Base-by-base conservation (phyloP, 2,113 vertebrate species). In the Nannobrachium achirus region DNA sequence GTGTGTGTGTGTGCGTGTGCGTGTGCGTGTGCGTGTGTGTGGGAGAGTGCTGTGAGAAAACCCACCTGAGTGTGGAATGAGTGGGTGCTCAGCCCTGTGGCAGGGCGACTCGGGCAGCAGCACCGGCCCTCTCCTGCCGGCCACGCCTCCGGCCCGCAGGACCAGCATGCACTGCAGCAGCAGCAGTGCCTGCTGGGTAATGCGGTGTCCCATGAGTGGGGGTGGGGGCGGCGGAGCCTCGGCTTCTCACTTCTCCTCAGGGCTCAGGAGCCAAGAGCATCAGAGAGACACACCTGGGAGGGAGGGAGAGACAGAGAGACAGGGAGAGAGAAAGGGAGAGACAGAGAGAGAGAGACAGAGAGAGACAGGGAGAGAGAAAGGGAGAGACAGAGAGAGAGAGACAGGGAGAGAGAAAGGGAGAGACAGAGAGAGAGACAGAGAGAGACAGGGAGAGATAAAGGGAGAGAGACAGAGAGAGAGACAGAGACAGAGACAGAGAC, bases 51-150 rank as follows among this genome's bases (percentile, higher is more conserved):
- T 7, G 59, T 7, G 50, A 42, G 64, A 13, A 16, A 49, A 51
- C 80, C 92, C 81, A 98, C 97, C 97, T 95, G 94, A 90, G 74
- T 97, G 95, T 42, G 94, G 88, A 66, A 97, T 78, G 76, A 98
- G 69, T 0, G 96, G 97, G 68, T 98, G 96, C 74, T 95, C 96
- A 0, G 85, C 87, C 84, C 88, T 90, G 80, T 94, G 92, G 87
- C 97, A 98, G 56, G 87, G 92, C 0, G 86, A 88, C 7, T 94
- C 87, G 0, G 93, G 93, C 52, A 77, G 81, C 61, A 89, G 66
- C 63, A 84, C 81, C 0, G 89, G 82, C 59, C 84, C 86, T 86
- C 90, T 89, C 82, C 91, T 87, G 48, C 86, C 18, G 39, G 79
- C 82, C 79, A 85, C 85, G 56, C 78, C 79, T 66, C 77, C 82